phyloP scores from a whole-genome alignment of 2,113 vertebrate genomes.

The Oreotrochilus melanogaster region DNA sequence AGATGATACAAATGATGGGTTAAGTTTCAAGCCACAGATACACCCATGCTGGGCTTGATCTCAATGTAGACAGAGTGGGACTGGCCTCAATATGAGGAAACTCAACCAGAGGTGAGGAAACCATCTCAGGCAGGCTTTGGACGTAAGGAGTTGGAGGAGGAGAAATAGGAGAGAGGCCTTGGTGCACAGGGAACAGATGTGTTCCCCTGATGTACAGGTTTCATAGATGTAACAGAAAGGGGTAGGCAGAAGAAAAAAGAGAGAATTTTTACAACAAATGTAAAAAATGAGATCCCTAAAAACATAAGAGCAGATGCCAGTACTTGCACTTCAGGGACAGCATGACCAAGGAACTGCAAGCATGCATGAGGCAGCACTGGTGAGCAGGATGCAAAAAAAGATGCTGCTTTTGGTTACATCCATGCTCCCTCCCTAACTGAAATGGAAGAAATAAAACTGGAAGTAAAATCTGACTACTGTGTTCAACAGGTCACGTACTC shows the following conservation, averaged over 20 bases:
- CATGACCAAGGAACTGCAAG: background rate
- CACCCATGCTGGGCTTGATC: background rate
- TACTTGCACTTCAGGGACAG: background rate
- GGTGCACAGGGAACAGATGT: background rate
- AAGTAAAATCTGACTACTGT: background rate
- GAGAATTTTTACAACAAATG: background rate
- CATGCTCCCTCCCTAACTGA: background rate
- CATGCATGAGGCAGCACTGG: fast-evolving
- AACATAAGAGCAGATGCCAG: background rate
- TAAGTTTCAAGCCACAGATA: background rate
- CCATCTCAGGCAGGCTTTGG: background rate
- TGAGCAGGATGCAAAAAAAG: background rate
- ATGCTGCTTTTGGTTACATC: background rate
- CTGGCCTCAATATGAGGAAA: background rate
- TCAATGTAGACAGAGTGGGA: background rate
- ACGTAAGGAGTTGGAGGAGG: background rate
- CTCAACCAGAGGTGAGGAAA: background rate
- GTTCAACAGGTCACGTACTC: background rate
- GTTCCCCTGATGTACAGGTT: background rate
- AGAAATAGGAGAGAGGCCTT: background rate
- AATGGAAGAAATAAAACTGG: background rate
- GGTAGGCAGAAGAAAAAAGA: background rate
- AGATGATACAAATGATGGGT: background rate
- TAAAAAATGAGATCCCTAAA: background rate
- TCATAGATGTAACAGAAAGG: background rate